These are phyloP conservation scores for Acleris literana DNA, from an alignment of 2,888 invertebrate genomes.

Conservation along the genomic window DNA sequence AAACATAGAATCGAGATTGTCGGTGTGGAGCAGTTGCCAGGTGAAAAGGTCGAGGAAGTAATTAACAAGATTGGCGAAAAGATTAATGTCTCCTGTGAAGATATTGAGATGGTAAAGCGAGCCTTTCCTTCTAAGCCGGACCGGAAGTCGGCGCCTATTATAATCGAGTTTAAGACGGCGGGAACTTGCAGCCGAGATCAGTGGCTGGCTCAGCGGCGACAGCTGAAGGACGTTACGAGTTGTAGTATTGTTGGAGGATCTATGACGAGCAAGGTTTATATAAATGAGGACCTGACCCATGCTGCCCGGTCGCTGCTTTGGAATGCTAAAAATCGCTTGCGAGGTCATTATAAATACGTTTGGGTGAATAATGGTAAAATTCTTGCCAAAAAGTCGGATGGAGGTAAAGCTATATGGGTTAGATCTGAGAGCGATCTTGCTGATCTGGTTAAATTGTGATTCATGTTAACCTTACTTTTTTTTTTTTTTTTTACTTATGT, in stretches of 20 bases:
- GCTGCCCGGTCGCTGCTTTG: not conserved
- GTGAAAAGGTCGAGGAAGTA: conserved; percentile 22
- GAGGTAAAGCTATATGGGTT: not conserved
- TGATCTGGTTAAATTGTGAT: too few relatives aligned
- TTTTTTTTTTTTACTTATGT: not conserved
- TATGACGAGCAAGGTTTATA: not conserved
- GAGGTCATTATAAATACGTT: not conserved
- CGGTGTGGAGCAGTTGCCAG: conserved; percentile 34
- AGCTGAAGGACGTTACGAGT: conserved; percentile 1
- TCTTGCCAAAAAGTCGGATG: not conserved
- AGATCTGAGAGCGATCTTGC: not conserved
- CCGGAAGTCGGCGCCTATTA: not conserved
- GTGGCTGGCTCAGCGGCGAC: not conserved
- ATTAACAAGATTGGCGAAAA: conserved; percentile 15
- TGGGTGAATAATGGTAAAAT: not conserved
- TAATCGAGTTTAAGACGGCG: conserved; percentile 1
- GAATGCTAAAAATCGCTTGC: not conserved
- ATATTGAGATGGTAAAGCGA: not conserved
- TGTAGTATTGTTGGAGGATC: not conserved
- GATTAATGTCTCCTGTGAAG: not conserved
- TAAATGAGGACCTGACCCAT: not conserved
- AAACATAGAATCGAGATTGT: conserved; percentile 15
- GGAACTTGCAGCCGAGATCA: not conserved
- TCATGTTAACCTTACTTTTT: not conserved
- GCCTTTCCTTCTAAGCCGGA: not conserved